Base-by-base conservation (phyloP, 2,113 vertebrate species). In the Engystomops pustulosus region DNA sequence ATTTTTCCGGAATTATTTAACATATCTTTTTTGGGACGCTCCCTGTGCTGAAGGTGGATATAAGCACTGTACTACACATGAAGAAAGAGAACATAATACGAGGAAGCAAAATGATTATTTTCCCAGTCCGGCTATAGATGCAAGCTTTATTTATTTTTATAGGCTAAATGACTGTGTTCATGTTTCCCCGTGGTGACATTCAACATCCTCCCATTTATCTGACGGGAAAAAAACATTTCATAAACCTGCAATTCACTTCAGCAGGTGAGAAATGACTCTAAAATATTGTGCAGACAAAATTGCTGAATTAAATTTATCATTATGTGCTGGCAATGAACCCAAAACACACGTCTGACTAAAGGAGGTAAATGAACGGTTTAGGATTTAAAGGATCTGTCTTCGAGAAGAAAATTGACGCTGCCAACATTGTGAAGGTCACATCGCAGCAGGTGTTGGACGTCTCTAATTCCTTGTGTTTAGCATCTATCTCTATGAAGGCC, bases 201-300 rank as follows among this genome's bases (percentile, higher is more conserved):
- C 6, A 20, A 51, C 47, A 34, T 71, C 68, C 60, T 32, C 12
- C 27, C 60, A 65, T 27, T 41, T 72, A 72, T 72, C n/a, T 27
- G 20, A 23, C 14, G 38, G 27, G 15, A 38, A 11, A 25, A 51
- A 77, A 36, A 55, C 45, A 10, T 7, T 76, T 53, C 3, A 53
- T 20, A 34, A 74, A 76, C 49, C 72, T 51, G 7, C 17, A 18
- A 53, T 53, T 76, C 47, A n/a, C 14, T 34, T 51, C 47, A 77
- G 49, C 30, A 77, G 30, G 74, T 77, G 32, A 55, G 47, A 36
- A 55, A 55, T 53, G 20, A 34, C 72, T 53, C n/a, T 53, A 53
- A 53, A 47, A 53, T 27, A 30, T 27, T 15, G 44, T 15, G 49
- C 23, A 17, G 71, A 51, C 45, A 51, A 34, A 49, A 32, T 30